Evolutionary conservation across 2,113 vertebrate genomes (phyloP).

Genomic region (Deroptyus accipitrinus): DNA sequence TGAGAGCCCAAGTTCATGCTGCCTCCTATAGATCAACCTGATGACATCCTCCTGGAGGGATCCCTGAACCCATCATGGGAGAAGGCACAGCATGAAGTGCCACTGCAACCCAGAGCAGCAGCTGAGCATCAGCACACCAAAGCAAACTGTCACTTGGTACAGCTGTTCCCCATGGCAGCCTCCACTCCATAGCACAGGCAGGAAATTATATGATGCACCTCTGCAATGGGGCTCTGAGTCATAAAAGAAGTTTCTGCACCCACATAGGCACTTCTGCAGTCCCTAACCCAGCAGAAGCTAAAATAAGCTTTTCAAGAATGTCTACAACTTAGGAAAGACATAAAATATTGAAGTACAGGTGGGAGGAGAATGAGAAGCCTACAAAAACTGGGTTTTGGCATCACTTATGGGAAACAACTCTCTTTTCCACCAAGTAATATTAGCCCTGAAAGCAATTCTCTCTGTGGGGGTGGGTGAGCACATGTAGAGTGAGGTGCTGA

Average conservation of each 20-base stretch:
- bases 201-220: rapidly evolving
- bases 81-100: background rate
- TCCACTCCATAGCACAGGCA: rapidly evolving
- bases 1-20: no score
- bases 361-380: background rate
- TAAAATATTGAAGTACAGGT: background rate
- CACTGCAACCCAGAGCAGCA: background rate
- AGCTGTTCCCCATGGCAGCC: background rate
- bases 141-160: rapidly evolving
- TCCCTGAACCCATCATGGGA: rapidly evolving
- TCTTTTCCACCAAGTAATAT: background rate
- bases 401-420: background rate
- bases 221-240: background rate
- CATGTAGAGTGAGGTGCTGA: rapidly evolving
- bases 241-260: background rate
- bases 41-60: background rate
- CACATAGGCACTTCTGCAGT: background rate
- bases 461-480: background rate
- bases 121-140: background rate
- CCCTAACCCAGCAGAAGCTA: background rate
- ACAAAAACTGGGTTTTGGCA: background rate
- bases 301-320: background rate
- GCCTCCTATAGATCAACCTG: background rate
- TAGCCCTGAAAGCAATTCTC: background rate
- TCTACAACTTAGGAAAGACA: background rate